Percentiles rank a stretch among this genome's conserved stretches.
These are phyloP conservation scores for Lepidurus couesii DNA, from an alignment of 1,140 invertebrate genomes.

Conservation along the genomic window DNA sequence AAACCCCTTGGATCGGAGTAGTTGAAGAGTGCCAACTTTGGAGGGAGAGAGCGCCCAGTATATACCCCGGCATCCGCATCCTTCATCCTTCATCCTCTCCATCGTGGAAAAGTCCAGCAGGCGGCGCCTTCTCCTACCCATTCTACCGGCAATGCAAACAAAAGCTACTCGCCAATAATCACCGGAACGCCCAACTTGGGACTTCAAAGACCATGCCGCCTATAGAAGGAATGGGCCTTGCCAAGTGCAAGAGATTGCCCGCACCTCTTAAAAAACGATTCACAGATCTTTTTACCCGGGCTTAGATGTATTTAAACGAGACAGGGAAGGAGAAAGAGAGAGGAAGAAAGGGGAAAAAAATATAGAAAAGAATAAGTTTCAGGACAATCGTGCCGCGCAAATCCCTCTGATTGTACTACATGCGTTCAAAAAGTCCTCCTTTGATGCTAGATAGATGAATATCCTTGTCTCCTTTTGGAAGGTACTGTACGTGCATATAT, in stretches of 20 bases:
- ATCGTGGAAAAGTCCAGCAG: not conserved
- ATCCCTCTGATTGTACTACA: not conserved
- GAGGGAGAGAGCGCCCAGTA: not conserved
- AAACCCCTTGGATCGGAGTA: not conserved
- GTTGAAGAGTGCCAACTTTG: not conserved
- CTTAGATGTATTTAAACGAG: not conserved
- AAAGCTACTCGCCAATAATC: slow-evolving; percentile 22
- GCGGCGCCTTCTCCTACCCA: not conserved
- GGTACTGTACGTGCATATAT: too few relatives aligned
- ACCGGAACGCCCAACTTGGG: slow-evolving; percentile 20
- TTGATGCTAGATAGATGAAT: not conserved
- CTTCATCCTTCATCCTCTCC: too few relatives aligned
- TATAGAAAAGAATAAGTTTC: not conserved
- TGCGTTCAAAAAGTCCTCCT: not conserved
- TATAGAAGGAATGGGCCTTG: not conserved
- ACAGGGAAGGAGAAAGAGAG: not conserved
- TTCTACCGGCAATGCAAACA: slow-evolving; percentile 18
- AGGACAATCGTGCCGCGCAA: slow-evolving; percentile 13
- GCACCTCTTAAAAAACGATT: slow-evolving; percentile 19
- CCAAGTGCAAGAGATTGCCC: slow-evolving; percentile 16
- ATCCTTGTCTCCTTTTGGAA: too few relatives aligned
- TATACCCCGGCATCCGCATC: not conserved
- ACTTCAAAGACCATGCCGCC: slow-evolving; percentile 4
- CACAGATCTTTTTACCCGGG: not conserved
- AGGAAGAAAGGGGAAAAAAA: not conserved